These are phyloP conservation scores for Albula goreensis DNA, from an alignment of 2,113 vertebrate species.

Conservation along the genomic window DNA sequence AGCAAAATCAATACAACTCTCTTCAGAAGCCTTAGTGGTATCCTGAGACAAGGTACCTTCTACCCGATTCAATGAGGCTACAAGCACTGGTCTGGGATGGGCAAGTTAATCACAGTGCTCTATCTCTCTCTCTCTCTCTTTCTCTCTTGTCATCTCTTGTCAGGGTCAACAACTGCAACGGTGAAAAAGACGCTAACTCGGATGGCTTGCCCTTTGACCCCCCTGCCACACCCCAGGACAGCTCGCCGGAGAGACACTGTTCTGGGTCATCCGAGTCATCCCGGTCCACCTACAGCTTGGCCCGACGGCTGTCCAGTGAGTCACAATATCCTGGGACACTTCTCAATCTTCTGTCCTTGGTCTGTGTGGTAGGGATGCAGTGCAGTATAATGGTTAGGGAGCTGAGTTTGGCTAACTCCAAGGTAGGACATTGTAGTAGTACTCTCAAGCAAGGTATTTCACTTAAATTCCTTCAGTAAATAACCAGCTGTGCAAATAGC, in stretches of 20 bases:
- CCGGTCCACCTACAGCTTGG: conserved; percentile 79
- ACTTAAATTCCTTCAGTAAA: too few species aligned
- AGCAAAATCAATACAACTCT: neutral
- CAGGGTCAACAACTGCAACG: conserved; percentile 76
- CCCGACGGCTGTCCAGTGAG: conserved; percentile 80
- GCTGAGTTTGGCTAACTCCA: too few species aligned
- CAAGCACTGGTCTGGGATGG: neutral
- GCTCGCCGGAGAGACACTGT: conserved; percentile 67
- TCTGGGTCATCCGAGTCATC: conserved; percentile 72
- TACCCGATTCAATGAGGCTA: neutral
- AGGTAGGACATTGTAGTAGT: too few species aligned
- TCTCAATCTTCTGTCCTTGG: neutral
- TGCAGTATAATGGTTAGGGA: neutral
- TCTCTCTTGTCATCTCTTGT: too few species aligned
- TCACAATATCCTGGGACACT: neutral
- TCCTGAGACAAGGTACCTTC: neutral
- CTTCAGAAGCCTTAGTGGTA: neutral
- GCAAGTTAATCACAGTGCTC: neutral
- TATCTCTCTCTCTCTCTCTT: conserved; percentile 4
- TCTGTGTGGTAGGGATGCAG: neutral
- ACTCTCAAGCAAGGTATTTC: too few species aligned
- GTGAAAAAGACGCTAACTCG: conserved; percentile 73
- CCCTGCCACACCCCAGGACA: conserved; percentile 63
- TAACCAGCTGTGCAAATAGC: too few species aligned
- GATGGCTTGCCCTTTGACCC: conserved; percentile 53